phyloP scores from a whole-genome alignment of 2,888 invertebrate species.

The Plagodis dolabraria region DNA sequence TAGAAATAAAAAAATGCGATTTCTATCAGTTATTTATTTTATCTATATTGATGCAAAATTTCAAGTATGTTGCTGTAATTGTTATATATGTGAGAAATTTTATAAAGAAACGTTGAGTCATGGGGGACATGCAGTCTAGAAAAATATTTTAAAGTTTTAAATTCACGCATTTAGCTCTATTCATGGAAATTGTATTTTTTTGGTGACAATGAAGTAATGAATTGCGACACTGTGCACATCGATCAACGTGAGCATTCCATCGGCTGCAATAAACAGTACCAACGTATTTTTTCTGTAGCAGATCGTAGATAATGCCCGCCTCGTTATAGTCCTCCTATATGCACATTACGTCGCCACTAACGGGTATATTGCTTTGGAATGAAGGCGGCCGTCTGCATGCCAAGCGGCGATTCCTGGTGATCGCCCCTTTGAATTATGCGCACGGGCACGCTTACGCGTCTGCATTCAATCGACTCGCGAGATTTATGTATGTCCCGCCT shows the following conservation, averaged over 20 bases:
- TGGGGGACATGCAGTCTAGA: no score
- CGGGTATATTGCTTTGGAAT: conserved; percentile 80
- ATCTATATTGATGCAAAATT: no score
- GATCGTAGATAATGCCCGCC: conserved; percentile 37
- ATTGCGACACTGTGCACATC: not conserved
- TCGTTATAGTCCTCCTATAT: conserved; percentile 63
- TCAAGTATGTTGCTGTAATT: no score
- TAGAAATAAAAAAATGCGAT: not conserved
- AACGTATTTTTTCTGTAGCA: conserved; percentile 22
- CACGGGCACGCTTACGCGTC: conserved; percentile 74
- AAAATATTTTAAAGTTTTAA: no score
- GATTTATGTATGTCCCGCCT: conserved; percentile 72
- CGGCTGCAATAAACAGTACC: conserved; percentile 12
- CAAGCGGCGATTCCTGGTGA: conserved; percentile 79
- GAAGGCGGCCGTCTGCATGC: conserved; percentile 77
- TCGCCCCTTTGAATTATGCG: conserved; percentile 83
- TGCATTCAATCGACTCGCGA: conserved; percentile 73
- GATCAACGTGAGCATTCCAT: conserved; percentile 18
- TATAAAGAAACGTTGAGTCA: no score
- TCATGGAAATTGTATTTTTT: no score
- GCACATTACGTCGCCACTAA: conserved; percentile 76
- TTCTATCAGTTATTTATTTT: no score
- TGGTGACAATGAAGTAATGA: not conserved
- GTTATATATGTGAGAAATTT: no score
- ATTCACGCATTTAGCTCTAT: no score